Evolutionary conservation across 2,888 invertebrate genomes (phyloP).

Genomic region (Netelia virgata): DNA sequence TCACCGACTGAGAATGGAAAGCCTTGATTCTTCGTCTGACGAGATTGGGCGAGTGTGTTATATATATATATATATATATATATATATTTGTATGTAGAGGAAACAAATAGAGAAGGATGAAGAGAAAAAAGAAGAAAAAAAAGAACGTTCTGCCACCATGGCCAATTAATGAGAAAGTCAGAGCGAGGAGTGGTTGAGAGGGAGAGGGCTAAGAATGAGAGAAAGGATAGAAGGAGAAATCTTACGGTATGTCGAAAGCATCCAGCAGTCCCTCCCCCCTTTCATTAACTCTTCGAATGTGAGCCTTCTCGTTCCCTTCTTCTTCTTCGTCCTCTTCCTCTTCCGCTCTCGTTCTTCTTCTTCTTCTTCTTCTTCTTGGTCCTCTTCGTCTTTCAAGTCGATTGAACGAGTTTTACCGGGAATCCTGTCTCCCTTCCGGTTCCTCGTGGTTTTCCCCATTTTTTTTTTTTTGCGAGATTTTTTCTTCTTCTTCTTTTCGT

Average conservation of each 20-base stretch:
- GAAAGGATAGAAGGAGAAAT: conserved; percentile 34
- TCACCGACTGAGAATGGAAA: conserved; percentile 47
- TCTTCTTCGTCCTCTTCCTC: conserved; percentile 35
- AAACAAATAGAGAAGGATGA: conserved; percentile 45
- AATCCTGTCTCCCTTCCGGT: conserved; percentile 1
- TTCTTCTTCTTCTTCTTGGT: not conserved
- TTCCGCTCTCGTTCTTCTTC: not conserved
- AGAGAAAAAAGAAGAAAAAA: conserved; percentile 24
- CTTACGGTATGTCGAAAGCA: conserved; percentile 61
- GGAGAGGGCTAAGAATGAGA: conserved; percentile 20
- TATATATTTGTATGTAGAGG: not conserved
- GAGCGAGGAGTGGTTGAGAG: conserved; percentile 13
- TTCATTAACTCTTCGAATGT: conserved; percentile 66
- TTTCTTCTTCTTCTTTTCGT: conserved; percentile 53
- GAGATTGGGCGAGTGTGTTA: conserved; percentile 14
- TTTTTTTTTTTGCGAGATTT: conserved; percentile 11
- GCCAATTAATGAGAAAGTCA: conserved; percentile 68
- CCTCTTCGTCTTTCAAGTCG: conserved; percentile 17
- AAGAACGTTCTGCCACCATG: conserved; percentile 41
- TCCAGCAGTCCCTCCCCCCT: conserved; percentile 58
- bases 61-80: conserved; percentile 18
- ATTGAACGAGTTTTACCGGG: conserved; percentile 60
- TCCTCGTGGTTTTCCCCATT: conserved; percentile 21
- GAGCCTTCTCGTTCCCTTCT: conserved; percentile 53
- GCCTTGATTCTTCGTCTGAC: conserved; percentile 42